Evolutionary conservation across 1,140 invertebrate genomes (phyloP).

Genomic region (Danaus melanippus): DNA sequence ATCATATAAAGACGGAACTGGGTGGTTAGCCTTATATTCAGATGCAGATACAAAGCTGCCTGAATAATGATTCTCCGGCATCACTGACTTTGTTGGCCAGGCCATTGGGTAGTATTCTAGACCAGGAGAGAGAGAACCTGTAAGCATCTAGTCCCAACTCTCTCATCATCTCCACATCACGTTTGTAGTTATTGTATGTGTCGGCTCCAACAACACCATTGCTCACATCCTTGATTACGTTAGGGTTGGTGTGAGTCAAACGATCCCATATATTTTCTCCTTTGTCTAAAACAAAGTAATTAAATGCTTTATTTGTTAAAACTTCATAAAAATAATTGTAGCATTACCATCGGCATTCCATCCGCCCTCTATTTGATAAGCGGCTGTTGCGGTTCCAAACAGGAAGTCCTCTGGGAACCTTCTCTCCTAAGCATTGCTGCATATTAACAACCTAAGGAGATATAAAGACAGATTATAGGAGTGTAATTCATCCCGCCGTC

Average conservation of each 20-base stretch:
- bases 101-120: no score
- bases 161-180: slow-evolving; percentile 55
- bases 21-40: slow-evolving; percentile 15
- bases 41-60: slow-evolving; percentile 32
- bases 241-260: slow-evolving; percentile 45
- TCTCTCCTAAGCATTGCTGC: slow-evolving; percentile 3
- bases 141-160: slow-evolving; percentile 25
- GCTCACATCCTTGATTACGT: slow-evolving; percentile 46
- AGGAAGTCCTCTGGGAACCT: slow-evolving; percentile 9
- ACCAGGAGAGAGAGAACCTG: slow-evolving; percentile 14
- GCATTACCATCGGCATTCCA: slow-evolving; percentile 12
- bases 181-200: slow-evolving; percentile 67
- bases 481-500: no score
- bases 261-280: slow-evolving; percentile 69
- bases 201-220: slow-evolving; percentile 69
- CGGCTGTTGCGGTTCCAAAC: slow-evolving; percentile 8
- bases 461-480: no score
- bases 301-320: background rate
- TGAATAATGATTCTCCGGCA: slow-evolving; percentile 72
- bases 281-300: slow-evolving; percentile 42
- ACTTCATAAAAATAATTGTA: background rate
- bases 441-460: background rate
- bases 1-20: slow-evolving; percentile 29
- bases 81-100: no score
- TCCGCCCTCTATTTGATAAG: slow-evolving; percentile 9